These are phyloP conservation scores for Crypturellus undulatus DNA, from an alignment of 2,113 vertebrate species.

Conservation along the genomic window DNA sequence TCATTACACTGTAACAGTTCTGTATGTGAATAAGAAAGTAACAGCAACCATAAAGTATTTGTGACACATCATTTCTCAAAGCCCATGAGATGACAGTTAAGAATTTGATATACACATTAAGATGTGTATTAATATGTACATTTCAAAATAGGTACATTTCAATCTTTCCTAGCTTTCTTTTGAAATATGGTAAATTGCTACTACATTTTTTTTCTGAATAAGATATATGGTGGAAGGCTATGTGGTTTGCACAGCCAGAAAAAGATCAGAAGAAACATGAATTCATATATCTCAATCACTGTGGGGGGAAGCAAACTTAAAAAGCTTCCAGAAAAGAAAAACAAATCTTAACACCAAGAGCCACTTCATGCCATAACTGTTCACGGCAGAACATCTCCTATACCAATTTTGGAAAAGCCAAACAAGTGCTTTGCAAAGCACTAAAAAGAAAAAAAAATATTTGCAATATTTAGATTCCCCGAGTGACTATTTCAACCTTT, in stretches of 20 bases:
- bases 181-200: background rate
- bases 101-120: accelerated
- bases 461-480: background rate
- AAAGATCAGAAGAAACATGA: background rate
- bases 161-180: background rate
- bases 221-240: background rate
- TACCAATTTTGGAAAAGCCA: background rate
- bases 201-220: background rate
- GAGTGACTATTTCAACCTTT: background rate
- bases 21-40: background rate
- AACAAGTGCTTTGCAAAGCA: background rate
- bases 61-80: background rate
- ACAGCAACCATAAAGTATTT: background rate
- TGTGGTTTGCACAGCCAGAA: background rate
- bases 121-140: background rate
- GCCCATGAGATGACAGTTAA: background rate
- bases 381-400: background rate
- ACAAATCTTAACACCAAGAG: background rate
- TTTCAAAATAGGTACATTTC: background rate
- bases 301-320: no score
- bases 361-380: background rate
- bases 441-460: background rate
- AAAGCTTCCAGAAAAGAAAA: no score
- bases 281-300: no score
- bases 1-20: background rate